These are phyloP conservation scores for Noctuana brunneofusca DNA, from an alignment of 2,888 invertebrate genomes.

Conservation along the genomic window DNA sequence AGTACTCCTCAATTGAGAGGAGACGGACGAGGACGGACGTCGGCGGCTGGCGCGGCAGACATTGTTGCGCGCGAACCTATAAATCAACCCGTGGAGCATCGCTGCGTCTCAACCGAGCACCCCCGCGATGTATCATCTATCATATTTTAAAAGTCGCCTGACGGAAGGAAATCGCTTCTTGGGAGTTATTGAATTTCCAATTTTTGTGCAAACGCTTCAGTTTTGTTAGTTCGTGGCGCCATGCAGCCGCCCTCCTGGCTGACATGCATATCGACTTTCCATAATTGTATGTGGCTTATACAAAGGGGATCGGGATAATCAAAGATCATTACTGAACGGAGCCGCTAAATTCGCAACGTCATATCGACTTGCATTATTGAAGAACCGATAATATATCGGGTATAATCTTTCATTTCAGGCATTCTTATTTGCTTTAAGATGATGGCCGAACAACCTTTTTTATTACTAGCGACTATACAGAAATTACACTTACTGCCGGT, in stretches of 20 bases:
- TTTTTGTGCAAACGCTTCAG: slow-evolving; percentile 7
- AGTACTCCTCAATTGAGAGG: too few species aligned
- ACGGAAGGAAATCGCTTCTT: slow-evolving; percentile 13
- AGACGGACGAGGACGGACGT: too few species aligned
- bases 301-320: background rate
- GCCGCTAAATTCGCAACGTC: background rate
- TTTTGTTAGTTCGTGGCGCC: slow-evolving; percentile 8
- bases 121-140: slow-evolving; percentile 17
- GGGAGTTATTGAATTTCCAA: slow-evolving; percentile 24
- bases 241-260: background rate
- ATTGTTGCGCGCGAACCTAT: slow-evolving; percentile 1
- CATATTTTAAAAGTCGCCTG: slow-evolving; percentile 22
- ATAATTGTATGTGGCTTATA: background rate
- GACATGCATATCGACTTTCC: slow-evolving; percentile 2
- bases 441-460: background rate
- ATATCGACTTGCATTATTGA: background rate
- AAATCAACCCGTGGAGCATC: slow-evolving; percentile 1
- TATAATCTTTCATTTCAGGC: background rate
- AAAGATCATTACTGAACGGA: slow-evolving; percentile 2
- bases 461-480: background rate
- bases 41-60: background rate
- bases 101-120: background rate
- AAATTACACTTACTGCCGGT: too few species aligned
- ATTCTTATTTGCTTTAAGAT: too few species aligned
- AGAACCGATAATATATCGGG: background rate